Conservation (phyloP, 2,113 vertebrate genomes). For the Hemibates koningsi region DNA sequence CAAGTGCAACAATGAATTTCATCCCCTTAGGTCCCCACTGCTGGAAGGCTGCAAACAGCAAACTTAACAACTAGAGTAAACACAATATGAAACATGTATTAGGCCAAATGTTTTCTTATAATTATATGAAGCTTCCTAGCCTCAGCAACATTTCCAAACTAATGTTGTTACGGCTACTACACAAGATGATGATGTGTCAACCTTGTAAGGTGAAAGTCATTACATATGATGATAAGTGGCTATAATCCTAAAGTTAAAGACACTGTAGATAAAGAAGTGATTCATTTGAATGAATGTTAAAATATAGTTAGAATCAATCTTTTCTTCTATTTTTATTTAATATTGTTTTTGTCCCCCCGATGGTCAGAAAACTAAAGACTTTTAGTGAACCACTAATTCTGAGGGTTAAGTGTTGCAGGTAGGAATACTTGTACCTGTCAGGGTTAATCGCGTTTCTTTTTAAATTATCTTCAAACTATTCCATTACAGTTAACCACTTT, state of each 20-base stretch:
- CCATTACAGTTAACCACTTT: background rate
- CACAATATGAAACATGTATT: background rate
- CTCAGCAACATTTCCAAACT: background rate
- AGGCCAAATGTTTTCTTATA: background rate
- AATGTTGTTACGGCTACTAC: background rate
- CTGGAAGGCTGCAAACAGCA: background rate
- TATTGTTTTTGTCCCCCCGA: no score
- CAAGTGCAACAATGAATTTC: background rate
- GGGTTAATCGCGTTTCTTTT: background rate
- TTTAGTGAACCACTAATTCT: background rate
- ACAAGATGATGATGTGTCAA: background rate
- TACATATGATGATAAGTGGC: background rate
- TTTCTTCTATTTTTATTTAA: background rate
- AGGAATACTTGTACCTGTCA: background rate
- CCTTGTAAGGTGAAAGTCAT: background rate
- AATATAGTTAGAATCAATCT: background rate
- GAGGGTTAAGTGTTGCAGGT: background rate
- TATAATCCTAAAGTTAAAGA: background rate
- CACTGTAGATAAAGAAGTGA: background rate
- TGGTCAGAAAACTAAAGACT: background rate
- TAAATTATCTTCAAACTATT: background rate
- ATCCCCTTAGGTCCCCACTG: background rate
- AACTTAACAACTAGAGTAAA: background rate
- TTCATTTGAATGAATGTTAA: background rate
- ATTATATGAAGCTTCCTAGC: background rate